Evolutionary conservation across 1,140 invertebrate genomes (phyloP).

Genomic region (Neodiprion virginianus): DNA sequence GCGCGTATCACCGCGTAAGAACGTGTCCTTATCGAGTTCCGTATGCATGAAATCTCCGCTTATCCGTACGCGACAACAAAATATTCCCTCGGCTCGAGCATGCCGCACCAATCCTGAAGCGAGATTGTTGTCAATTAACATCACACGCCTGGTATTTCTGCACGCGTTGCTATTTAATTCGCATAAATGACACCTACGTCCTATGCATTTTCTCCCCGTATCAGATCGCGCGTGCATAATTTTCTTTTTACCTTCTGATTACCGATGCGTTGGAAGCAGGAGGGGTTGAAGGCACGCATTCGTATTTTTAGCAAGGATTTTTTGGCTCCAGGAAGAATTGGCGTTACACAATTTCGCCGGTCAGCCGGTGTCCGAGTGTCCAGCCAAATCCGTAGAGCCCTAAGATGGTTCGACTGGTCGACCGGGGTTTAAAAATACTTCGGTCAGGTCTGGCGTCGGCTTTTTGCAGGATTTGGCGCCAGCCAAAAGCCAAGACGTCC

Average conservation of each 20-base stretch:
- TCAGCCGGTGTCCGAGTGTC: background rate
- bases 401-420: constrained; percentile 16
- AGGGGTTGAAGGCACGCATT: too few species aligned
- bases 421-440: constrained; percentile 47
- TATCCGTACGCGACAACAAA: background rate
- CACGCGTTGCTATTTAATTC: too few species aligned
- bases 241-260: too few species aligned
- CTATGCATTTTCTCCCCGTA: too few species aligned
- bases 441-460: constrained; percentile 26
- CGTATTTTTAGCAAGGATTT: background rate
- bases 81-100: too few species aligned
- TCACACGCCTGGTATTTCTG: too few species aligned
- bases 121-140: too few species aligned
- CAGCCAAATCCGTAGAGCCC: background rate
- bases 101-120: too few species aligned
- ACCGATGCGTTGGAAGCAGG: too few species aligned
- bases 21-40: background rate
- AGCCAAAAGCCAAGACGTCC: constrained; percentile 20
- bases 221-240: too few species aligned
- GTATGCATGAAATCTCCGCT: background rate
- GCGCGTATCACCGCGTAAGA: background rate
- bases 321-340: background rate
- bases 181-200: too few species aligned
- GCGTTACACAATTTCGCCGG: background rate
- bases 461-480: constrained; percentile 42